A percentile compares a stretch with the other conserved stretches of the same genome.
Evolutionary conservation across 2,113 vertebrate genomes (phyloP).

Genomic region (Cyprinodon variegatus): DNA sequence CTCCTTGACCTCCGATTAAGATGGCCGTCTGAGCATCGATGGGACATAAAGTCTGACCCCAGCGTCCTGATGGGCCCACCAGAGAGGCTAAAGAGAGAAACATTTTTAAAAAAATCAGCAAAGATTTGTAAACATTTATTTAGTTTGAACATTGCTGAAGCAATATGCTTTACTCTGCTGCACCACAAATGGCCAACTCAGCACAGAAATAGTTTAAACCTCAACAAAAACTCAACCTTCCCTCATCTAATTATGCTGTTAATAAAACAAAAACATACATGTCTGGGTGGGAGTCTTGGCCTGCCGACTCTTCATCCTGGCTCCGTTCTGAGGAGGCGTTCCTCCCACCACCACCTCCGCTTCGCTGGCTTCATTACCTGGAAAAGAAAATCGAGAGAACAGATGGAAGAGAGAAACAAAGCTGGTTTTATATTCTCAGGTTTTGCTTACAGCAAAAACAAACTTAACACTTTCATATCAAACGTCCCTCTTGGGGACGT

Average conservation of each 20-base stretch:
- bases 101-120: too few species aligned
- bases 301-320: constrained; percentile 60
- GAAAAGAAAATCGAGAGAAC: background rate
- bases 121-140: too few species aligned
- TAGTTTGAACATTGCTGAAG: too few species aligned
- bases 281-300: constrained; percentile 66
- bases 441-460: too few species aligned
- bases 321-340: constrained; percentile 47
- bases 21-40: constrained; percentile 80
- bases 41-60: constrained; percentile 79
- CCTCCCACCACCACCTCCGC: constrained; percentile 44
- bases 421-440: background rate
- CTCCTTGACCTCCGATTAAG: constrained; percentile 80
- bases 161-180: too few species aligned
- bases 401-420: background rate
- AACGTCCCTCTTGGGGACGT: too few species aligned
- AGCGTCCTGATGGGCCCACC: constrained; percentile 74
- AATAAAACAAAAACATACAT: constrained; percentile 49
- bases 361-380: constrained; percentile 50
- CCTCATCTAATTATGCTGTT: background rate
- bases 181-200: too few species aligned
- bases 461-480: too few species aligned
- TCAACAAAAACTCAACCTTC: background rate
- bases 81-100: constrained; percentile 36
- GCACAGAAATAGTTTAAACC: too few species aligned